phyloP scores from a whole-genome alignment of 2,888 invertebrate genomes.

The Sphaerophoria rueppellii region DNA sequence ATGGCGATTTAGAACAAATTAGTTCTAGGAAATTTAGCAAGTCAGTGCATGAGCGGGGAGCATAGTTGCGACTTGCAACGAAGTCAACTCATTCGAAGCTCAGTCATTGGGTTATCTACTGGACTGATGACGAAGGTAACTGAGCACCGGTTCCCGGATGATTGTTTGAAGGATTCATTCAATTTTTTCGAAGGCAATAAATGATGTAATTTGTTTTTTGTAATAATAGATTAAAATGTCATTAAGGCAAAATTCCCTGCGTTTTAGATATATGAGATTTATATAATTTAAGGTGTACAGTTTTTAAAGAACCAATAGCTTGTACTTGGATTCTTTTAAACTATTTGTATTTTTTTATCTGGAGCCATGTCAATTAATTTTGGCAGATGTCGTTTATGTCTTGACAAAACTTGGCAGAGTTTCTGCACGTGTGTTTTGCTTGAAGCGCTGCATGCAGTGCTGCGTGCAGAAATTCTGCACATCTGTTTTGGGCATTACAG shows the following conservation, averaged over 20 bases:
- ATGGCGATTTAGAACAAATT: too few species aligned
- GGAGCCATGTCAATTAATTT: too few species aligned
- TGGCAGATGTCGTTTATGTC: too few species aligned
- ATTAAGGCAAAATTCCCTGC: constrained; percentile 33
- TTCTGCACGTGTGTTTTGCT: too few species aligned
- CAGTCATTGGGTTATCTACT: constrained; percentile 55
- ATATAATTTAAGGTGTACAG: background rate
- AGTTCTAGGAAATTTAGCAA: constrained; percentile 77
- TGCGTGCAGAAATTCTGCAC: too few species aligned
- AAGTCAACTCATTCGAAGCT: constrained; percentile 72
- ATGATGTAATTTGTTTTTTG: constrained; percentile 25
- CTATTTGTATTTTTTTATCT: background rate
- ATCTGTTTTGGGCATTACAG: too few species aligned
- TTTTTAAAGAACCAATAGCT: background rate
- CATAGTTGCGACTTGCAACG: constrained; percentile 77
- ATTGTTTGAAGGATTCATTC: constrained; percentile 28
- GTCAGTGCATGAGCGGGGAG: constrained; percentile 78
- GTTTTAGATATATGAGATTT: constrained; percentile 24
- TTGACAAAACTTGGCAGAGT: too few species aligned
- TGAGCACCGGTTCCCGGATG: constrained; percentile 56
- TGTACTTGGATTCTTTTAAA: constrained; percentile 2
- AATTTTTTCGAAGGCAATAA: constrained; percentile 22
- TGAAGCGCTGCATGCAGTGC: too few species aligned
- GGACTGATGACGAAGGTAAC: constrained; percentile 21
- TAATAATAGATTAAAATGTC: constrained; percentile 31